Evolutionary conservation across 2,888 invertebrate species (phyloP).

Genomic region (Metalampra italica): DNA sequence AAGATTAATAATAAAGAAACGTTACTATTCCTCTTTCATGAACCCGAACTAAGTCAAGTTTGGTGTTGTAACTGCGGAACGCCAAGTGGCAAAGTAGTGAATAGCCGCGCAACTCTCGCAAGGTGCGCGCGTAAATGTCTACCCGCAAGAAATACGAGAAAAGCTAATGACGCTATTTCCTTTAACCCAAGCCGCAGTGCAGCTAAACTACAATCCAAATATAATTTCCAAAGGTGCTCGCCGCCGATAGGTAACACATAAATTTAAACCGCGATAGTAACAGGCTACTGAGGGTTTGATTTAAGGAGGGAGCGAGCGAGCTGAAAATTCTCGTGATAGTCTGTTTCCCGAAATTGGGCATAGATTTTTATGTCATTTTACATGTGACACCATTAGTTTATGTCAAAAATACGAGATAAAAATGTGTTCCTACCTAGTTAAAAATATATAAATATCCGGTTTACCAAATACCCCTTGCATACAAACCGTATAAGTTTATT

Average conservation of each 20-base stretch:
- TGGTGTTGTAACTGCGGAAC: neutral
- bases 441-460: too few relatives aligned
- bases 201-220: slow-evolving; percentile 60
- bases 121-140: slow-evolving; percentile 61
- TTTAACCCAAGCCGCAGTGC: slow-evolving; percentile 57
- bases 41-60: neutral
- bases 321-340: slow-evolving; percentile 43
- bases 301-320: slow-evolving; percentile 45
- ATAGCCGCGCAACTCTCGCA: slow-evolving; percentile 36
- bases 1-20: too few relatives aligned
- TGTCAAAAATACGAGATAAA: too few relatives aligned
- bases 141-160: slow-evolving; percentile 61
- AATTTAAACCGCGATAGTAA: slow-evolving; percentile 64
- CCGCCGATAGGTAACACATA: slow-evolving; percentile 67
- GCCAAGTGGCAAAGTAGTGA: slow-evolving; percentile 27
- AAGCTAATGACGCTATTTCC: slow-evolving; percentile 74
- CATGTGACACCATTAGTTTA: too few relatives aligned
- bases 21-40: too few relatives aligned
- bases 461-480: too few relatives aligned
- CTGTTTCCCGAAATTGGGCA: too few relatives aligned
- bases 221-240: slow-evolving; percentile 66
- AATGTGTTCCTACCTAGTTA: too few relatives aligned
- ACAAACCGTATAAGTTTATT: too few relatives aligned
- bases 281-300: slow-evolving; percentile 58
- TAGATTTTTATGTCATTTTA: too few relatives aligned